A percentile compares a stretch with the other conserved stretches of the same genome.
These are phyloP conservation scores for Craseonycteris thonglongyai DNA, from an alignment of 2,113 vertebrate genomes.

Conservation along the genomic window DNA sequence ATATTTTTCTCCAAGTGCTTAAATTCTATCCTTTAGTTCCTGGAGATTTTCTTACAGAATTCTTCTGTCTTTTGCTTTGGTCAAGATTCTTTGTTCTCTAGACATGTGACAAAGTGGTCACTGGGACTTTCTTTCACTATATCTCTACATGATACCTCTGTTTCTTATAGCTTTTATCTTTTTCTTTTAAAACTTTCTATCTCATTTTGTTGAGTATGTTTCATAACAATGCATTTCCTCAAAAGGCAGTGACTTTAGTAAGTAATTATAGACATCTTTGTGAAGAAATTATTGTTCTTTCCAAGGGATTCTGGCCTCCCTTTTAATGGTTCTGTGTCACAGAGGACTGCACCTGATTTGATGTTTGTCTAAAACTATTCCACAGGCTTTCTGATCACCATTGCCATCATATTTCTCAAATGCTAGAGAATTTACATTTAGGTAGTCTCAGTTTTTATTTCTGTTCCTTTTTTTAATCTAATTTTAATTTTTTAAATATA, in stretches of 20 bases:
- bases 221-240: not conserved
- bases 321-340: not conserved
- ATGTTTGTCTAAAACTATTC: not conserved
- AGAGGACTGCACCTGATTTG: not conserved
- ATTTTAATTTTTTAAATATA: not conserved
- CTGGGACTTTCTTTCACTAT: not conserved
- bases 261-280: not conserved
- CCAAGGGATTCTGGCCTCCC: not conserved
- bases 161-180: not conserved
- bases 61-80: not conserved
- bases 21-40: not conserved
- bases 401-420: not conserved
- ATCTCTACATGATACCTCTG: not conserved
- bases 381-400: not conserved
- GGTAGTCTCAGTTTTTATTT: not conserved
- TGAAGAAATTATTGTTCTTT: not conserved
- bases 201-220: not conserved
- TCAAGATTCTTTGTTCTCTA: not conserved
- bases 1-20: not conserved
- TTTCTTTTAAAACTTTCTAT: not conserved
- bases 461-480: not conserved
- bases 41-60: not conserved
- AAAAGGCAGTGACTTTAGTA: not conserved
- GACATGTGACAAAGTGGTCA: not conserved
- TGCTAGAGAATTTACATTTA: not conserved